Percentiles rank a stretch among this genome's conserved stretches.
These are phyloP conservation scores for Zapornia atra DNA, from an alignment of 2,113 vertebrate species.

Conservation along the genomic window DNA sequence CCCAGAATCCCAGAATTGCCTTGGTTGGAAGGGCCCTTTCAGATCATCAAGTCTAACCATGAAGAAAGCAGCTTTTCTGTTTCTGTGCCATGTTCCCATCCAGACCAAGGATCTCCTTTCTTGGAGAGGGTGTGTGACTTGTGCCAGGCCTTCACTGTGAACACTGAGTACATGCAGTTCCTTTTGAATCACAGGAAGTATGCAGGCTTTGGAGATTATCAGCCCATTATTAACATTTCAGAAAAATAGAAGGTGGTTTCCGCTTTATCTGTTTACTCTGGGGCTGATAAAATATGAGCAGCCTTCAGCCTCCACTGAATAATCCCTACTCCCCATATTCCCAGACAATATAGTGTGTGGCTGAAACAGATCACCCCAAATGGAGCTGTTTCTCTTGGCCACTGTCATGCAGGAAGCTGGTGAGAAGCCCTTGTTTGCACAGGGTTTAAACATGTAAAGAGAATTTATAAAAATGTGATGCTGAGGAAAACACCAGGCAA, in stretches of 20 bases:
- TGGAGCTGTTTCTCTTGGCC: conserved; percentile 73
- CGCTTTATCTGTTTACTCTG: conserved; percentile 78
- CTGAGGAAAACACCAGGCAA: conserved; percentile 66
- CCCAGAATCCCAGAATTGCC: neutral
- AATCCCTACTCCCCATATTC: conserved; percentile 57
- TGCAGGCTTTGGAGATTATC: conserved; percentile 75
- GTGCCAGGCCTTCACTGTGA: neutral
- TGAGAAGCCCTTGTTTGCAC: conserved; percentile 76
- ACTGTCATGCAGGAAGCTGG: conserved; percentile 73
- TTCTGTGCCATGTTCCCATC: neutral
- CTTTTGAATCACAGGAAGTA: conserved; percentile 75
- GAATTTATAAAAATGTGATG: conserved; percentile 47
- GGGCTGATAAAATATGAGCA: conserved; percentile 71
- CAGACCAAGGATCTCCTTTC: neutral
- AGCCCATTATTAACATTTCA: conserved; percentile 73
- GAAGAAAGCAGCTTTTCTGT: neutral
- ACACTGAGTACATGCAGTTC: conserved; percentile 14
- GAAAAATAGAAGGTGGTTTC: conserved; percentile 71
- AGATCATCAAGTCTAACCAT: no score
- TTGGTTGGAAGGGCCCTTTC: no score
- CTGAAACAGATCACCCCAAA: conserved; percentile 41
- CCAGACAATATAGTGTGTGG: conserved; percentile 59
- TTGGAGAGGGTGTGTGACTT: conserved; percentile 19
- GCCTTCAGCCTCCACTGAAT: conserved; percentile 62
- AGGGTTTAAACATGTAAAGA: conserved; percentile 73